These are phyloP conservation scores for Amorpha juglandis DNA, from an alignment of 2,888 invertebrate species.

Conservation along the genomic window DNA sequence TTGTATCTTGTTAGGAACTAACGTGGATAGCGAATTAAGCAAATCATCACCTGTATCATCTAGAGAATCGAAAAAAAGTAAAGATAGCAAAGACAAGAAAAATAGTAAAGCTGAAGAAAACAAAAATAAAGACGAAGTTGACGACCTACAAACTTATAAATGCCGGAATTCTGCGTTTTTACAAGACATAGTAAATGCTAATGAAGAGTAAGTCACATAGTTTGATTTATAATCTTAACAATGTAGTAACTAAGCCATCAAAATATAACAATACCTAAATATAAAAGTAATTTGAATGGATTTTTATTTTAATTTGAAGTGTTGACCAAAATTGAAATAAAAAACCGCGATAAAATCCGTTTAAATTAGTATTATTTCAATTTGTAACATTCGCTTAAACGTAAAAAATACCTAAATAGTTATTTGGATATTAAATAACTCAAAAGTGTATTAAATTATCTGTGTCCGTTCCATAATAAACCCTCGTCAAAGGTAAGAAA, in stretches of 20 bases:
- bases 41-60: constrained; percentile 91
- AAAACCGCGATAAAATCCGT: too few species aligned
- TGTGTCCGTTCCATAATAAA: too few species aligned
- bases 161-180: constrained; percentile 89
- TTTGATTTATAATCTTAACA: background rate
- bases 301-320: too few species aligned
- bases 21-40: constrained; percentile 91
- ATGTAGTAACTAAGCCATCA: background rate
- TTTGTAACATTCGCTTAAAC: too few species aligned
- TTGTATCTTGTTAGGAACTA: constrained; percentile 63
- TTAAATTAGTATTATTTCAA: too few species aligned
- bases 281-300: too few species aligned
- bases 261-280: too few species aligned
- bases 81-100: constrained; percentile 88
- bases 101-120: constrained; percentile 74
- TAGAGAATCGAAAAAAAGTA: constrained; percentile 91
- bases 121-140: constrained; percentile 86
- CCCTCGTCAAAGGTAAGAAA: too few species aligned
- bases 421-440: too few species aligned
- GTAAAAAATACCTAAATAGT: too few species aligned
- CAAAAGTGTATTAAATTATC: too few species aligned
- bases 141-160: constrained; percentile 86
- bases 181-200: constrained; percentile 87
- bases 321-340: too few species aligned
- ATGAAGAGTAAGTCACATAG: constrained; percentile 85